Evolutionary conservation across 2,888 invertebrate species (phyloP), one percentile per base, ranked within the genome.

Genomic region (Sesamia inferens): DNA sequence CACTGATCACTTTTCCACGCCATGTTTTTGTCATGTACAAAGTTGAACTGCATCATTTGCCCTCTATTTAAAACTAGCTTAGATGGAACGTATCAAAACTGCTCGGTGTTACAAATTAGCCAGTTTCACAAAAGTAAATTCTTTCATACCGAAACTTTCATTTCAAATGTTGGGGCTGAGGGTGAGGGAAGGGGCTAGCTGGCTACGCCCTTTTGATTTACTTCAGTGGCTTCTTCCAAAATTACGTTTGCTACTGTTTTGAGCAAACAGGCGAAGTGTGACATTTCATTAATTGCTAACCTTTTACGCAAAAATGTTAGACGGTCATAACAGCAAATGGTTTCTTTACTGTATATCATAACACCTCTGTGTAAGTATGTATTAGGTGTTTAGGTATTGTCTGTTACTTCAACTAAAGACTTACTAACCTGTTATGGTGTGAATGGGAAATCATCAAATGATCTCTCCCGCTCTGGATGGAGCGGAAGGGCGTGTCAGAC

Each of bases 291-390:
- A 78, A 76, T 76, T 62, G 69, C 0, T 47, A 7, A 76, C 59
- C 39, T 47, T 74, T 59, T 22, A 62, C 1, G 31, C 62, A 77
- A 62, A 78, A 76, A 62, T 55, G 78, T 69, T 70, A 31, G 10
- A 2, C 10, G 42, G 24, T 54, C 39, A 24, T 48, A 61, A 48
- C 24, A 19, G 1, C 44, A 51, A 24, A 0, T 11, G 13, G 39
- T 39, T 39, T 39, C 5, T 39, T 69, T 16, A 10, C 48, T 0
- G 14, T n/a, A 64, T 64, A 14, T 14, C 10, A 48, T 14, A 1
- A 10, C 10, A 10, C 31, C 5, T 10, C 0, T n/a, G 2, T 31
- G 16, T 39, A 39, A 7, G 39, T 39, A 39, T 39, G 39, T 39
- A 39, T 39, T 4, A 39, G 39, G 39, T 5, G 7, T 39, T 39